Evolutionary conservation across 2,113 vertebrate species (phyloP), one percentile per base, ranked within the genome.

Genomic region (Strix uralensis): DNA sequence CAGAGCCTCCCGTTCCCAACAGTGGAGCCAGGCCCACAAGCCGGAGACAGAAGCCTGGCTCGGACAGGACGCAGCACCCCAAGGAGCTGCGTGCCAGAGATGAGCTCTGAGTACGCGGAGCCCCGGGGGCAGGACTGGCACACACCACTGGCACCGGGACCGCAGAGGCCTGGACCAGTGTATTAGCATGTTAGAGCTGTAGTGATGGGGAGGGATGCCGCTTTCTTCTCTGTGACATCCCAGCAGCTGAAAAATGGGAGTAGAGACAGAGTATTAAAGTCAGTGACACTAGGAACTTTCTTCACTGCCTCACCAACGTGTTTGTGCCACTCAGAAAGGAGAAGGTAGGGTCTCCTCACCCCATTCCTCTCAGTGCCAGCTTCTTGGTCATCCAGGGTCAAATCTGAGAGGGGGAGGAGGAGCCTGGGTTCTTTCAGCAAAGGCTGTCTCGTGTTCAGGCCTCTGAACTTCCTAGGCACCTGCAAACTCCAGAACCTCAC

Each of bases 31-130:
- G 93, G 73, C 69, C 86, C 40, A 25, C 16, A 0, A 88, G 83
- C 46, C 32, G 13, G 80, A 83, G 88, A 34, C 90, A 71, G 21
- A 95, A 77, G 40, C 51, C 88, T 62, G 74, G 47, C 72, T 91
- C 59, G 1, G 88, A 88, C 9, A 71, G 87, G 59, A 84, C 23
- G 2, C 92, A 86, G 51, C 88, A 90, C 5, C 85, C 92, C 61
- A 78, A 72, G 88, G 58, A 46, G 12, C 83, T 77, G 54, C 95
- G 94, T 38, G 65, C 74, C 90, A 97, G 97, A 85, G 98, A 98
- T 82, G 98, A 98, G 79, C 95, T 98, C 62, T 98, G 97, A 98
- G 59, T 42, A 16, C 12, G 0, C 0, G 0, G 34, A 26, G 32
- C 72, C 9, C 18, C 19, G 15, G 27, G 46, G 38, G 19, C 61